Conservation (phyloP, 2,113 vertebrate species). For the Crocuta crocuta region DNA sequence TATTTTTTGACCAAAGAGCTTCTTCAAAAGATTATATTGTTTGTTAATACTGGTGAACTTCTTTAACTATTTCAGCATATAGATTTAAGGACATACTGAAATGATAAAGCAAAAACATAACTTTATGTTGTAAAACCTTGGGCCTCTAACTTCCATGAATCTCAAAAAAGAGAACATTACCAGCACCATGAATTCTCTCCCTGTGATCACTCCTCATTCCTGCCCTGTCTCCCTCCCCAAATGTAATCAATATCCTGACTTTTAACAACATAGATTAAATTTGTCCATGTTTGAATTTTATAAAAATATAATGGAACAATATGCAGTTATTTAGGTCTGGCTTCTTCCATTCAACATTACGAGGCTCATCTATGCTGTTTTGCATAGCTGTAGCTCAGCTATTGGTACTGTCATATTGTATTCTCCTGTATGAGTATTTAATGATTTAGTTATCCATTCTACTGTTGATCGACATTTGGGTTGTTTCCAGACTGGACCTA, state of each 20-base stretch:
- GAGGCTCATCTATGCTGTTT: background rate
- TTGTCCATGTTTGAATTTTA: background rate
- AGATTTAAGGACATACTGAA: constrained; percentile 35
- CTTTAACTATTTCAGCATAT: background rate
- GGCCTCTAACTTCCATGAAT: background rate
- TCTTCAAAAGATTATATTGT: background rate
- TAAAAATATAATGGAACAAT: background rate
- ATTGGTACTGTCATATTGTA: background rate
- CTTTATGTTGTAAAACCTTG: background rate
- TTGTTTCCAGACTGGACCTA: background rate
- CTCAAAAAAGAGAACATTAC: background rate
- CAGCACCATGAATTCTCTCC: background rate
- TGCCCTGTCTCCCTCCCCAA: background rate
- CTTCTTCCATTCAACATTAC: background rate
- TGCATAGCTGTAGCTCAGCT: background rate
- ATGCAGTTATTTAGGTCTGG: background rate
- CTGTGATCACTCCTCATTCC: background rate
- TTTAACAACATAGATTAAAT: background rate
- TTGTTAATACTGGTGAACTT: background rate
- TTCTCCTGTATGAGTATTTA: background rate
- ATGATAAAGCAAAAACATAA: background rate
- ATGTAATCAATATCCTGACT: background rate
- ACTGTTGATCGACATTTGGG: background rate
- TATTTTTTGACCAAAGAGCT: background rate
- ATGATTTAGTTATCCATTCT: background rate